Conservation (phyloP, 2,797 vertebrate species). For the Melanogrammus aeglefinus region DNA sequence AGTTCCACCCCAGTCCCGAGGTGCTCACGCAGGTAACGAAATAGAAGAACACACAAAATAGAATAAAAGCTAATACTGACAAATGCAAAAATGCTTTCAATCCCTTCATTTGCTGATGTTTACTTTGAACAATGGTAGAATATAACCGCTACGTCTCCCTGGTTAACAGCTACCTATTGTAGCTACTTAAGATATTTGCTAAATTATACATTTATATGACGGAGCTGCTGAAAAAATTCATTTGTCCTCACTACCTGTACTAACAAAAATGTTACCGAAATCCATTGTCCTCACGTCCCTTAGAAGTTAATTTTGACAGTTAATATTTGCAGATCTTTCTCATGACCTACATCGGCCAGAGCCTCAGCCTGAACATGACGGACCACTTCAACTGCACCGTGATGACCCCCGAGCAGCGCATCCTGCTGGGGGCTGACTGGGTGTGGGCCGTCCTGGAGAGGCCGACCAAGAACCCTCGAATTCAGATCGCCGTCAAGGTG, state of each 20-base stretch:
- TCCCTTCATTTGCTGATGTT: background rate
- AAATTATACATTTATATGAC: background rate
- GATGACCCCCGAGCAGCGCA: conserved; percentile 69
- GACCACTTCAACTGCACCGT: conserved; percentile 69
- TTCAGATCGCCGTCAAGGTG: conserved; percentile 73
- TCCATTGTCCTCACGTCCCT: background rate
- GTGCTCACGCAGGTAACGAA: conserved; percentile 59
- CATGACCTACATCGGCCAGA: conserved; percentile 74
- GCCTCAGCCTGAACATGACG: conserved; percentile 54
- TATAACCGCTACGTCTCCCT: background rate
- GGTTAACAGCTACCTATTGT: background rate
- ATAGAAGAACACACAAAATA: background rate
- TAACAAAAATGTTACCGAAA: background rate
- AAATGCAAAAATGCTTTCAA: background rate
- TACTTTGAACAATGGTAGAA: background rate
- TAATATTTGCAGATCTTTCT: conserved; percentile 66
- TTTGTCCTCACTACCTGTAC: background rate
- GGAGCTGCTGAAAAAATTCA: background rate
- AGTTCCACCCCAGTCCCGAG: conserved; percentile 56
- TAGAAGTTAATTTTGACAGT: background rate
- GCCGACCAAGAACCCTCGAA: conserved; percentile 63
- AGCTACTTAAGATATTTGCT: background rate
- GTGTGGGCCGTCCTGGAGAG: conserved; percentile 72
- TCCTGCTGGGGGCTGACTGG: conserved; percentile 76
- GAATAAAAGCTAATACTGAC: background rate